Base-by-base conservation (phyloP, 2,797 vertebrate genomes). In the Ceyx erithaca region DNA sequence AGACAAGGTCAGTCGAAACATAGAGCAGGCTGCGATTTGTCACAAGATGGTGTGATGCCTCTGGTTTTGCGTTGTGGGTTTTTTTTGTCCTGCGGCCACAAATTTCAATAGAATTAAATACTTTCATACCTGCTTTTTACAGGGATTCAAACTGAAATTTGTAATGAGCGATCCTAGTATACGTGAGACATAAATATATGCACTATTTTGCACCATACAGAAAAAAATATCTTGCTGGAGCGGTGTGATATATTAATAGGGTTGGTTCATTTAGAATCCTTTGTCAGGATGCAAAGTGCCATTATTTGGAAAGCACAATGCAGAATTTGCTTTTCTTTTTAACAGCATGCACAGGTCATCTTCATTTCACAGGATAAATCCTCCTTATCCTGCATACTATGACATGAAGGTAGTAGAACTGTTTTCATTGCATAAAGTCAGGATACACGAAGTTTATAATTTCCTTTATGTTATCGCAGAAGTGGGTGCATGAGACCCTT, bases 1-100 rank as follows among this genome's bases (percentile, higher is more conserved):
- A 91, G 75, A 89, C 85, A 97, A 97, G 88, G 90, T 96, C 76
- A 81, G 45, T 94, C 72, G 85, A 95, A 86, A 89, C 31, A 93
- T 3, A 89, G 49, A 71, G 83, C 79, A 92, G 55, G 73, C 51
- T 51, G 80, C 40, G 90, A 96, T 68, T 81, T 88, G 73, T 95
- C 91, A 85, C 48, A 35, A 77, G 91, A 96, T 61, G 43, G 78
- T 89, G 91, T 90, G 62, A 14, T 61, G 35, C 68, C 11, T 75
- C 2, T 64, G 76, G 52, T 41, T 85, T 95, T 43, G 31, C n/a
- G 14, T 40, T 55, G 51, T n/a, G 43, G 33, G 16, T 3, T 71
- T 76, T 68, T 82, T 49, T 33, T 12, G 12, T 49, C 45, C 79
- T 17, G 10, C 14, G 51, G 62, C 57, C 43, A 58, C 21, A 0